Evolutionary conservation across 2,888 invertebrate genomes (phyloP).

Genomic region (Tiphia femorata): DNA sequence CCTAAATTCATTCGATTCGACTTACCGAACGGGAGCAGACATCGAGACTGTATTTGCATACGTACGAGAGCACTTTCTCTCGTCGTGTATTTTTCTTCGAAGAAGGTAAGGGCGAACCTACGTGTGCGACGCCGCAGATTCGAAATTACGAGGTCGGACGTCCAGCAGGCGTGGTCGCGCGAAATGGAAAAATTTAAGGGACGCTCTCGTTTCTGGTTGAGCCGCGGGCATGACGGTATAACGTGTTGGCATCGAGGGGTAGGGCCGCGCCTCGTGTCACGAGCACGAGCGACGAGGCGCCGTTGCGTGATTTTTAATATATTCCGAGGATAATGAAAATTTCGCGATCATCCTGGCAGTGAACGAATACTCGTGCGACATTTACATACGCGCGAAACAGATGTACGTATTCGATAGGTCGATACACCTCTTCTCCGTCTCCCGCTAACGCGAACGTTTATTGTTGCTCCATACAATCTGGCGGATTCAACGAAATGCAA

Average conservation of each 20-base stretch:
- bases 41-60: conserved; percentile 19
- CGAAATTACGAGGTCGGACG: not conserved
- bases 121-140: not conserved
- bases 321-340: not conserved
- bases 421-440: too few relatives aligned
- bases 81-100: not conserved
- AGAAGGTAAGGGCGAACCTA: not conserved
- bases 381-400: not conserved
- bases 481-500: too few relatives aligned
- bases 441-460: not conserved
- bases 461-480: too few relatives aligned
- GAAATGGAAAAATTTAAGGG: too few relatives aligned
- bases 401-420: too few relatives aligned
- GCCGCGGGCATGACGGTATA: too few relatives aligned
- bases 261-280: too few relatives aligned
- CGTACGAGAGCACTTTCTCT: conserved; percentile 6
- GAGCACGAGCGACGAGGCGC: too few relatives aligned
- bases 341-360: not conserved
- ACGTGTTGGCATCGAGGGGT: too few relatives aligned
- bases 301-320: not conserved
- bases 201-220: too few relatives aligned
- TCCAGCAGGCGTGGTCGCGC: too few relatives aligned
- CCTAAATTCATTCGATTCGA: conserved; percentile 24
- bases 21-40: not conserved
- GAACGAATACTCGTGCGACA: not conserved